Evolutionary conservation across 2,797 vertebrate genomes (phyloP).

Genomic region (Pempheris klunzingeri): DNA sequence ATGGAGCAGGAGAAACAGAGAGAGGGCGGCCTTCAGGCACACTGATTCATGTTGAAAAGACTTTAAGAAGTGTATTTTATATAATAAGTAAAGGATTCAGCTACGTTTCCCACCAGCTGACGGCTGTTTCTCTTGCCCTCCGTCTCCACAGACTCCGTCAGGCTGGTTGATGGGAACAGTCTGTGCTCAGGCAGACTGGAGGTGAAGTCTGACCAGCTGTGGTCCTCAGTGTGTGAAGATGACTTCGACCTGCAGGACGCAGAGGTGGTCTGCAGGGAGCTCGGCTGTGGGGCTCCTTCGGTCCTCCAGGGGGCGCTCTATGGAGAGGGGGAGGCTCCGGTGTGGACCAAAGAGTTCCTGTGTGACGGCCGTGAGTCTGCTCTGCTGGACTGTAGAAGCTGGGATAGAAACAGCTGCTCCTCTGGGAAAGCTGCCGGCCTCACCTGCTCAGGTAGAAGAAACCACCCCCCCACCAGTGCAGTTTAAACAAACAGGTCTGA

Average conservation of each 20-base stretch:
- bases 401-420: slow-evolving; percentile 11
- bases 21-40: too few species aligned
- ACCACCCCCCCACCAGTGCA: too few species aligned
- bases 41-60: too few species aligned
- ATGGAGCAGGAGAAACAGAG: too few species aligned
- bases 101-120: too few species aligned
- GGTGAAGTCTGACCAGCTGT: slow-evolving; percentile 17
- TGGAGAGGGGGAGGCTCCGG: background rate
- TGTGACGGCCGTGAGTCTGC: slow-evolving; percentile 27
- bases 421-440: background rate
- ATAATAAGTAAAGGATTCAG: too few species aligned
- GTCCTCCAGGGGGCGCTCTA: slow-evolving; percentile 5
- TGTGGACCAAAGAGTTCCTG: slow-evolving; percentile 2
- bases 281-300: slow-evolving; percentile 23
- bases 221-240: slow-evolving; percentile 23
- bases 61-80: too few species aligned
- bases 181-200: slow-evolving; percentile 47
- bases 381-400: slow-evolving; percentile 30
- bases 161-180: slow-evolving; percentile 9
- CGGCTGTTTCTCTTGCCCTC: too few species aligned
- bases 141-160: slow-evolving; percentile 5
- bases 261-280: slow-evolving; percentile 33
- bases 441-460: slow-evolving; percentile 43
- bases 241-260: slow-evolving; percentile 18
- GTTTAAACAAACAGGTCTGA: too few species aligned